A percentile compares a stretch with the other conserved stretches of the same genome.
Evolutionary conservation across 1,140 invertebrate species (phyloP).

Genomic region (Aphis gossypii): DNA sequence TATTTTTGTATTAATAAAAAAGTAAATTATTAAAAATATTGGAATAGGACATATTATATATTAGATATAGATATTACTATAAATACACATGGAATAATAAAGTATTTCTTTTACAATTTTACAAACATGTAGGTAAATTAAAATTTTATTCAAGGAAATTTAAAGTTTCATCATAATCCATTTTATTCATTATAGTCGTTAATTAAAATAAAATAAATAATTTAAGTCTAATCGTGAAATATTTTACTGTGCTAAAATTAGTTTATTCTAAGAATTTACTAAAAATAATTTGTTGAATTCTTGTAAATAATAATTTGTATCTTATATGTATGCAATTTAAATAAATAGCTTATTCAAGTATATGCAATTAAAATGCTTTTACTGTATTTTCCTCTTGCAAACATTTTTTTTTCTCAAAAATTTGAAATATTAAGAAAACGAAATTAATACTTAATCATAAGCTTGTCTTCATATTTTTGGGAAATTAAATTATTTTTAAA

Average conservation of each 20-base stretch:
- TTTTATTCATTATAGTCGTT: background rate
- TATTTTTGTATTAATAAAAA: background rate
- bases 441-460: background rate
- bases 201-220: slow-evolving; percentile 1
- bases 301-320: background rate
- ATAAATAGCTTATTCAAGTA: background rate
- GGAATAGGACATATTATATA: background rate
- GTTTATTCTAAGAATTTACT: background rate
- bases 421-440: background rate
- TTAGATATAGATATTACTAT: background rate
- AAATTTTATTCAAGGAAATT: background rate
- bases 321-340: background rate
- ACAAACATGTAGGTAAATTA: background rate
- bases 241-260: background rate
- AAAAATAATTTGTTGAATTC: background rate
- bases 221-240: background rate
- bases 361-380: background rate
- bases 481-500: background rate
- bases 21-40: background rate
- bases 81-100: background rate
- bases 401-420: background rate
- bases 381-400: background rate
- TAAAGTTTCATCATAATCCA: background rate
- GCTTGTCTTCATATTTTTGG: background rate
- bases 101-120: background rate